phyloP scores from a whole-genome alignment of 1,140 invertebrate genomes.

The Myzus persicae region DNA sequence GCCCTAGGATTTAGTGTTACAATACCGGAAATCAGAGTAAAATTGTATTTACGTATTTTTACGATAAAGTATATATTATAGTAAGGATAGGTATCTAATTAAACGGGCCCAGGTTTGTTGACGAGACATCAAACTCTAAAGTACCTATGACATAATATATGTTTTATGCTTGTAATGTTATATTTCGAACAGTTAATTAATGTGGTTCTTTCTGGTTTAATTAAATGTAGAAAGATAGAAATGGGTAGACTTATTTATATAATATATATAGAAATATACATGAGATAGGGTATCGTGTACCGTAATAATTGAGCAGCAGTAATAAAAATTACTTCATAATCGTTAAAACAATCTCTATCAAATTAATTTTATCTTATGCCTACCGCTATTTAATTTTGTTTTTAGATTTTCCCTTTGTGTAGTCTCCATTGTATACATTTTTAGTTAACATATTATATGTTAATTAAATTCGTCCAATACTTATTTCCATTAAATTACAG shows the following conservation, averaged over 20 bases:
- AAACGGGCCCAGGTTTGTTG: not conserved
- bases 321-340: not conserved
- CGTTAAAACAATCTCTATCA: not conserved
- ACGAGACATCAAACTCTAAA: not conserved
- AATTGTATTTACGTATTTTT: not conserved
- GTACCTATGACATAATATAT: not conserved
- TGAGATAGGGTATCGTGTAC: not conserved
- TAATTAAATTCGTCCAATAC: not conserved
- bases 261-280: too few species aligned
- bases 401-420: not conserved
- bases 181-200: not conserved
- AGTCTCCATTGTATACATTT: not conserved
- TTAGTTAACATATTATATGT: not conserved
- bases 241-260: not conserved
- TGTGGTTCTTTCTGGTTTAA: not conserved
- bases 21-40: too few species aligned
- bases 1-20: not conserved
- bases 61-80: not conserved
- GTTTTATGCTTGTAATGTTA: not conserved
- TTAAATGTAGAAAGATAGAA: not conserved
- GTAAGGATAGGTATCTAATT: not conserved
- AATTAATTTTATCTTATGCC: not conserved
- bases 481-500: too few species aligned
- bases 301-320: not conserved
- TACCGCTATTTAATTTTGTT: not conserved